phyloP scores from a whole-genome alignment of 2,888 invertebrate genomes.

The Yponomeuta sedellus region DNA sequence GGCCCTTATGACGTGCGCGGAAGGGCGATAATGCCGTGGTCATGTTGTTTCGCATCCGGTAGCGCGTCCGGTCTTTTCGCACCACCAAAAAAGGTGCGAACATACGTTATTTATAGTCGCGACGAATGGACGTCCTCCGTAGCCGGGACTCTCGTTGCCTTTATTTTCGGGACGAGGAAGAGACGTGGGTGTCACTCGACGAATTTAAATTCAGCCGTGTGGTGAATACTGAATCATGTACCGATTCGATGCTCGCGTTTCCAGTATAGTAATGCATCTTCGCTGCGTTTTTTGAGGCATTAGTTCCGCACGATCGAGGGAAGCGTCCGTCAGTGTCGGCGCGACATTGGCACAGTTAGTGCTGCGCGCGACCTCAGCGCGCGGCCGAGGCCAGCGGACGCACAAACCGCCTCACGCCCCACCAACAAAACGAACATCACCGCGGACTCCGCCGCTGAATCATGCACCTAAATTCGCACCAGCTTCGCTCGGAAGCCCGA shows the following conservation, averaged over 20 bases:
- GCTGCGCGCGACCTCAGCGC: constrained; percentile 62
- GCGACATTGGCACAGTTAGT: constrained; percentile 70
- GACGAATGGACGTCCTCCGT: constrained; percentile 58
- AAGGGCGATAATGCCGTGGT: constrained; percentile 51
- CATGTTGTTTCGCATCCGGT: constrained; percentile 67
- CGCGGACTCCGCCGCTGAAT: constrained; percentile 67
- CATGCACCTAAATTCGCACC: constrained; percentile 40
- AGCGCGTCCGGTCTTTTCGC: constrained; percentile 70
- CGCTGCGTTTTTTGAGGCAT: constrained; percentile 24
- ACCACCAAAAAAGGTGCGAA: constrained; percentile 74
- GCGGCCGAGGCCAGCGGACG: constrained; percentile 68
- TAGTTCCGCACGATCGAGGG: constrained; percentile 63
- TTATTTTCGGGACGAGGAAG: constrained; percentile 60
- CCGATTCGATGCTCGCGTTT: constrained; percentile 1
- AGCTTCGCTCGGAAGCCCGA: constrained; percentile 31
- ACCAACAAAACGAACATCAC: constrained; percentile 51
- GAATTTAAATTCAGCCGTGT: background rate
- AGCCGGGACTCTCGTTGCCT: constrained; percentile 28
- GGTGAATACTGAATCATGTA: background rate
- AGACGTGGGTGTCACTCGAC: constrained; percentile 43
- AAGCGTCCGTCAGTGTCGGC: constrained; percentile 36
- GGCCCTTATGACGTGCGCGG: constrained; percentile 24
- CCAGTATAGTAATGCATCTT: constrained; percentile 6
- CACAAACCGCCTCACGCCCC: constrained; percentile 58
- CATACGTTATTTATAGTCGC: constrained; percentile 65